Conservation (phyloP, 2,113 vertebrate species). For the Telmatochromis sp. region DNA sequence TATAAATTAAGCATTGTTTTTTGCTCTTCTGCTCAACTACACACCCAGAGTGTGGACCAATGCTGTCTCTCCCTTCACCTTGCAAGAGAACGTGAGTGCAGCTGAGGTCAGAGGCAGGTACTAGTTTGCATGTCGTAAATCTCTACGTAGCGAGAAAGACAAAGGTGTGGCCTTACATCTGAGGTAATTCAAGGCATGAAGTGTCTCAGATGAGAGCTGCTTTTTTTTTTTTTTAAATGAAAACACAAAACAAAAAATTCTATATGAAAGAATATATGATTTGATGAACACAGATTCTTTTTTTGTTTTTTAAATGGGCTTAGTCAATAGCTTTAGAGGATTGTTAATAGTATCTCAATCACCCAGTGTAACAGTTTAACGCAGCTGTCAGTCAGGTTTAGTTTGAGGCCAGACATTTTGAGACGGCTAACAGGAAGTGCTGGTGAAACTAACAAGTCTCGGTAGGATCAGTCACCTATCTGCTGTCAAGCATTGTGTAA, state of each 20-base stretch:
- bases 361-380: background rate
- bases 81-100: background rate
- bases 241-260: too few relatives aligned
- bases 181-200: background rate
- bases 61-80: background rate
- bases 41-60: background rate
- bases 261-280: background rate
- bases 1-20: background rate
- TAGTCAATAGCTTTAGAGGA: background rate
- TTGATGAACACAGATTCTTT: background rate
- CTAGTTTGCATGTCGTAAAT: background rate
- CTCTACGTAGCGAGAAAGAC: background rate
- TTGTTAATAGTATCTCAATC: background rate
- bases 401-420: background rate
- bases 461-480: background rate
- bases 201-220: background rate
- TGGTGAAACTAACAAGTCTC: background rate
- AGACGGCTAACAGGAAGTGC: slow-evolving; percentile 55
- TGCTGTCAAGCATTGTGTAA: background rate
- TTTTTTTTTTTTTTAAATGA: background rate
- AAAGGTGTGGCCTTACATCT: background rate
- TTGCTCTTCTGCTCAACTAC: background rate
- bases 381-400: background rate
- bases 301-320: background rate
- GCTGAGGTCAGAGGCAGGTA: background rate